Evolutionary conservation across 2,888 invertebrate genomes (phyloP).

Genomic region (Zygaena filipendulae): DNA sequence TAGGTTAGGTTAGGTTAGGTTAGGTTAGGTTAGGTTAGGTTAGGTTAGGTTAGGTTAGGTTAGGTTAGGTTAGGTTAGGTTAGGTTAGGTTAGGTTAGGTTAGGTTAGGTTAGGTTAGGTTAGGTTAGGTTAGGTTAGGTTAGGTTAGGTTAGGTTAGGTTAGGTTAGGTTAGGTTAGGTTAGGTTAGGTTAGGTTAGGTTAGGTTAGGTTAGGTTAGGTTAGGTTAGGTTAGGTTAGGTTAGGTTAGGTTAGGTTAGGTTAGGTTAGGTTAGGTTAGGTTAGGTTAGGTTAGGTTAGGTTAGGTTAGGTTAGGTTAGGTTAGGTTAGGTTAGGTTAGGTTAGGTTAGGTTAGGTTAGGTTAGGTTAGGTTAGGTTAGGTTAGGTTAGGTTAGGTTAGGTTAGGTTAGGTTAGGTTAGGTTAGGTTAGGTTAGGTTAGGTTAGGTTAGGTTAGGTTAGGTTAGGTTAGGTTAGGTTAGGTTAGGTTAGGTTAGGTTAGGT

Average conservation of each 20-base stretch:
- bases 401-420: too few species aligned
- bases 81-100: constrained; percentile 3
- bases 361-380: too few species aligned
- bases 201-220: constrained; percentile 1
- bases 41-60: constrained; percentile 14
- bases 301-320: too few species aligned
- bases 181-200: neutral
- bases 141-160: constrained; percentile 3
- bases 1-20: constrained; percentile 14
- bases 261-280: constrained; percentile 2
- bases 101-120: constrained; percentile 3
- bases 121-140: constrained; percentile 3
- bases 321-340: too few species aligned
- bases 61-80: constrained; percentile 10
- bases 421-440: too few species aligned
- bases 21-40: constrained; percentile 13
- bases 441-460: too few species aligned
- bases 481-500: too few species aligned
- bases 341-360: too few species aligned
- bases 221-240: constrained; percentile 2
- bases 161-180: constrained; percentile 3
- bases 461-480: too few species aligned
- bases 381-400: too few species aligned
- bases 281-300: neutral
- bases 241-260: constrained; percentile 2